Evolutionary conservation across 2,113 vertebrate genomes (phyloP).

Genomic region (Elachura formosa): DNA sequence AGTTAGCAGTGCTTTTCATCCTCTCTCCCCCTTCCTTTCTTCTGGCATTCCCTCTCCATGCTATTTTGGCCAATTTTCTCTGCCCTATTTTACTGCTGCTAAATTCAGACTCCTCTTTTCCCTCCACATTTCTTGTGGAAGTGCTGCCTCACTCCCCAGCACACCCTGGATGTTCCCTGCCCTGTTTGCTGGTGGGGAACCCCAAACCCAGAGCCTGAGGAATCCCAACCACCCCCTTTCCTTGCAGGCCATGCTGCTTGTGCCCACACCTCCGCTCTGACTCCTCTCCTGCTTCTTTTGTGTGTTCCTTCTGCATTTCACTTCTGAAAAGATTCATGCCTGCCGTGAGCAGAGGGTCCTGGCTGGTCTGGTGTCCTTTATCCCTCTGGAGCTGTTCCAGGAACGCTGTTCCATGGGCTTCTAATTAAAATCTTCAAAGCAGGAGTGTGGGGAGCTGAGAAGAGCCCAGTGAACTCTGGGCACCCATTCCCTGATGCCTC

Average conservation of each 20-base stretch:
- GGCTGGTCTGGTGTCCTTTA: not conserved
- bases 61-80: not conserved
- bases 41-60: not conserved
- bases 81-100: not conserved
- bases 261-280: not conserved
- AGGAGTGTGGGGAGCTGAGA: not conserved
- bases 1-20: not conserved
- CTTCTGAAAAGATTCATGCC: not conserved
- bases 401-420: not conserved
- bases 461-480: not conserved
- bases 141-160: not conserved
- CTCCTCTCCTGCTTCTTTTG: not conserved
- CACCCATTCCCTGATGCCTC: not conserved
- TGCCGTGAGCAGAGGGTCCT: fast-evolving
- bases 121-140: not conserved
- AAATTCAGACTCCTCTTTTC: not conserved
- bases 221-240: not conserved
- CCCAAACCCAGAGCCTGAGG: not conserved
- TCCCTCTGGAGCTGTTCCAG: conserved; percentile 13
- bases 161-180: not conserved
- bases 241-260: not conserved
- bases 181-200: not conserved
- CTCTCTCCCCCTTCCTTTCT: not conserved
- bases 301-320: not conserved
- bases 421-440: conserved; percentile 58